Percentiles rank a stretch among this genome's conserved stretches.
phyloP scores from a whole-genome alignment of 1,140 invertebrate species.

The Lordiphosa stackelbergi region DNA sequence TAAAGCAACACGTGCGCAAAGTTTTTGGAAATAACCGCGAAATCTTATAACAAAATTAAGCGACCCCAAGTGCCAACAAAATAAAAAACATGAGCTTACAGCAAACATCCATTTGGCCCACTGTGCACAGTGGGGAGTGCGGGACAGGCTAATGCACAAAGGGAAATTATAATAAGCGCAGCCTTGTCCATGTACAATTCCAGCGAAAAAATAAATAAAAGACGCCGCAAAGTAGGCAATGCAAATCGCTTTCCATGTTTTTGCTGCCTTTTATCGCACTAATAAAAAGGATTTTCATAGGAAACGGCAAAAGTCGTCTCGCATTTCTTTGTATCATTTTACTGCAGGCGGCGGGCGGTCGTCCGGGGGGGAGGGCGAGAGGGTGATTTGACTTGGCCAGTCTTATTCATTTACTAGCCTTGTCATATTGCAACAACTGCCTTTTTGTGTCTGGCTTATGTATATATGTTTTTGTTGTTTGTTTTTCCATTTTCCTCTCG shows the following conservation, averaged over 20 bases:
- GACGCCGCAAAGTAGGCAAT: conserved; percentile 69
- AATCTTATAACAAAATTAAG: conserved; percentile 72
- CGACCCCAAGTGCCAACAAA: conserved; percentile 19
- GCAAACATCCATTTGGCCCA: conserved; percentile 60
- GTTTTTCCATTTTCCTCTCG: conserved; percentile 17
- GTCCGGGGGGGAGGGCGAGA: conserved; percentile 6
- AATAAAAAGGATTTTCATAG: conserved; percentile 73
- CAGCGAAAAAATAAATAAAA: conserved; percentile 47
- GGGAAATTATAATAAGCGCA: conserved; percentile 67
- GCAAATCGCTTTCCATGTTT: conserved; percentile 49
- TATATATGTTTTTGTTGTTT: conserved; percentile 39
- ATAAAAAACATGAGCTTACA: conserved; percentile 38
- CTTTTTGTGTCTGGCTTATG: conserved; percentile 47
- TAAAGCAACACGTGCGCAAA: conserved; percentile 58
- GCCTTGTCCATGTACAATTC: conserved; percentile 45
- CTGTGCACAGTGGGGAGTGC: conserved; percentile 60
- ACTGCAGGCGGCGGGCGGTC: conserved; percentile 33
- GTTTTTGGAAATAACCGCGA: conserved; percentile 36
- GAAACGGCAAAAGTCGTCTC: conserved; percentile 47
- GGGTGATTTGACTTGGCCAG: conserved; percentile 12
- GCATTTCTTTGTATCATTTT: conserved; percentile 70
- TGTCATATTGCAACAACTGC: conserved; percentile 63
- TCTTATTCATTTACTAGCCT: conserved; percentile 56
- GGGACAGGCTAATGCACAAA: conserved; percentile 50
- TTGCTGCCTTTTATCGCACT: conserved; percentile 61